phyloP scores from a whole-genome alignment of 1,140 invertebrate species.

The Macrobrachium nipponense region DNA sequence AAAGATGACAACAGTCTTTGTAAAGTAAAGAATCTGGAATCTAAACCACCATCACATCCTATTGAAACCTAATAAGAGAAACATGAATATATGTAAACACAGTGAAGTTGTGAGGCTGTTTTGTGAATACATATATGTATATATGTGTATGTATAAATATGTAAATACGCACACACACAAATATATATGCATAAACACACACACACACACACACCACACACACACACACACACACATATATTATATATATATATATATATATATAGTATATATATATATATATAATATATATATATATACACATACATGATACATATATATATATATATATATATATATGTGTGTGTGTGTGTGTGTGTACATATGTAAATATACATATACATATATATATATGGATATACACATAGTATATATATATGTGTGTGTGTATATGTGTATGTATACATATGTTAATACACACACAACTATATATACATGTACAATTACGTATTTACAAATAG shows the following conservation, averaged over 20 bases:
- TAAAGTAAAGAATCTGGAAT: too few relatives aligned
- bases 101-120: too few relatives aligned
- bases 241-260: slow-evolving; percentile 17
- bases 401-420: slow-evolving; percentile 13
- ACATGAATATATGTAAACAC: too few relatives aligned
- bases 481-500: too few relatives aligned
- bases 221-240: slow-evolving; percentile 1
- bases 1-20: too few relatives aligned
- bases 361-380: slow-evolving; percentile 27
- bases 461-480: neutral
- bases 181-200: neutral
- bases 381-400: slow-evolving; percentile 23
- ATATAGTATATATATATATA: neutral
- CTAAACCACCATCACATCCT: too few relatives aligned
- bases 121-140: too few relatives aligned
- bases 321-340: neutral
- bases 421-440: slow-evolving; percentile 1
- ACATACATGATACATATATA: slow-evolving; percentile 13
- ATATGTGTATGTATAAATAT: neutral
- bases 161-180: neutral
- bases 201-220: neutral
- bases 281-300: neutral
- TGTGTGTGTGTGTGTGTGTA: neutral
- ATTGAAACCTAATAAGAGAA: too few relatives aligned
- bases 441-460: neutral